Conservation (phyloP, 2,797 vertebrate species). For the Gallirallus australis region DNA sequence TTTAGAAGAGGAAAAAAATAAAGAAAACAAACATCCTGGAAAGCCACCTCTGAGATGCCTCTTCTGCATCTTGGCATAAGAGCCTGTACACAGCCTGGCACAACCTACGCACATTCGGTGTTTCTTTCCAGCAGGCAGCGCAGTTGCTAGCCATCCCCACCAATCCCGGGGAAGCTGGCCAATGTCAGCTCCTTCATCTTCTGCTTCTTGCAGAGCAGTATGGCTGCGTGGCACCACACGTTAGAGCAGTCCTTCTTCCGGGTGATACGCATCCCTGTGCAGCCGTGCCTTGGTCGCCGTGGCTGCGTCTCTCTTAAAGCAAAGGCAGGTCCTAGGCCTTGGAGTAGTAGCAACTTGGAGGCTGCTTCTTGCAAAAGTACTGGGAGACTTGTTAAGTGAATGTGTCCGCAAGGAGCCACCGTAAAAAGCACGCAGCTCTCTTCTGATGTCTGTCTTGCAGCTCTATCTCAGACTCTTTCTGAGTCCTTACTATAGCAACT, state of each 20-base stretch:
- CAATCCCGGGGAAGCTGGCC: background rate
- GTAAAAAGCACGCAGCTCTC: background rate
- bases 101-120: background rate
- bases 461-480: background rate
- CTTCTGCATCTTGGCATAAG: slow-evolving; percentile 2
- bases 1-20: background rate
- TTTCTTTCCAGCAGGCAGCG: background rate
- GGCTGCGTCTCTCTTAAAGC: background rate
- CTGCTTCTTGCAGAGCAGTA: background rate
- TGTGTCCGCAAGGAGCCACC: background rate
- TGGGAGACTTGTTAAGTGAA: background rate
- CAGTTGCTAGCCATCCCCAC: background rate
- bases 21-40: background rate
- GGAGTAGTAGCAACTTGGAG: background rate
- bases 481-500: background rate
- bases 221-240: background rate
- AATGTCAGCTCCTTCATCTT: background rate
- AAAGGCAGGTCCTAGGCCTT: background rate
- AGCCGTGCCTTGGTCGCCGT: background rate
- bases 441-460: background rate
- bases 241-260: background rate
- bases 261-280: background rate
- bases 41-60: slow-evolving; percentile 10
- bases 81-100: background rate
- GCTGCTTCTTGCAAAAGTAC: background rate